Evolutionary conservation across 2,888 invertebrate genomes (phyloP), one percentile per base, ranked within the genome.

Genomic region (Drosophila mulleri): DNA sequence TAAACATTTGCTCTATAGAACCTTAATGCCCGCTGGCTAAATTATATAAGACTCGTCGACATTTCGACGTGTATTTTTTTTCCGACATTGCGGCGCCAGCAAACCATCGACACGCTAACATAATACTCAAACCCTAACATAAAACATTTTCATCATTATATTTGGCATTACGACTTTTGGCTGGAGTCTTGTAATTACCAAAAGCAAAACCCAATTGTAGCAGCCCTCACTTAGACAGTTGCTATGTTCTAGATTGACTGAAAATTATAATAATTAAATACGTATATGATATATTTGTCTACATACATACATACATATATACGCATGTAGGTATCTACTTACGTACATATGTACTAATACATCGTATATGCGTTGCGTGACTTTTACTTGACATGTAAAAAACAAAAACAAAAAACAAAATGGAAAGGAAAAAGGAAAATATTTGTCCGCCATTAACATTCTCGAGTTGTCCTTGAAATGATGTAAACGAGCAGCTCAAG

Each of bases 381-480:
- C 73, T 70, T 56, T 60, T 23, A 52, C 50, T 26, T 44, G 7
- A 50, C 58, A 44, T 54, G 29, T 35, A 23, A 3, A 50, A 7
- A 63, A 29, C 7, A 16, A 44, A 35, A 14, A 6, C 7, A 5
- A 48, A 11, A 3, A 35, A 29, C 29, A 35, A 32, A 16, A 53
- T 18, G 14, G 32, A 11, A 42, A 41, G 32, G 32, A 14, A 39
- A 62, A 48, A 41, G 56, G 41, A 72, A 70, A 59, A 64, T 67
- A 64, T 77, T 67, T 63, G 62, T 41, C 29, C 47, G 48, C 50
- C 63, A 76, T 74, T 78, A 76, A 73, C 44, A 61, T 63, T 58
- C 41, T 47, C 18, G 41, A 39, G 14, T 58, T 65, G 75, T 61
- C 79, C 79, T 76, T 76, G 79, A 68, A 74, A 56, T 54, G 18